phyloP scores from a whole-genome alignment of 2,888 invertebrate genomes.

The Podotricha telesiphe region DNA sequence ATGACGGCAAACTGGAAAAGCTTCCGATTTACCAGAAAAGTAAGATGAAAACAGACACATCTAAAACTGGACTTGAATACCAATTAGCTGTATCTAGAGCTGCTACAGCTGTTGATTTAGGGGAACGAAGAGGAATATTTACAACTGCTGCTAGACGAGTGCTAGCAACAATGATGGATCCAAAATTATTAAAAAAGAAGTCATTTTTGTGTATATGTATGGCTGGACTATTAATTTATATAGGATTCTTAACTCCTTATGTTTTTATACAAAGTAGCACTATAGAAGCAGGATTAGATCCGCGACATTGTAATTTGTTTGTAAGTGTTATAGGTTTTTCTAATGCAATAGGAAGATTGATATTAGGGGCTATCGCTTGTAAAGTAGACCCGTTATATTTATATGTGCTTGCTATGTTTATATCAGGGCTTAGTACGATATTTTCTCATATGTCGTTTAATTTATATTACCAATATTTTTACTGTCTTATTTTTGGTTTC shows the following conservation, averaged over 20 bases:
- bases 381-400: constrained; percentile 61
- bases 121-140: constrained; percentile 66
- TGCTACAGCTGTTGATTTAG: constrained; percentile 66
- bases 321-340: constrained; percentile 68
- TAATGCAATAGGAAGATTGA: constrained; percentile 64
- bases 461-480: constrained; percentile 65
- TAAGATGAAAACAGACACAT: constrained; percentile 55
- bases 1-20: constrained; percentile 64
- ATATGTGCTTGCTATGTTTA: constrained; percentile 48
- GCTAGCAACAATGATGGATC: constrained; percentile 76
- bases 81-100: constrained; percentile 75
- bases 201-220: constrained; percentile 63
- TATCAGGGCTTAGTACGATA: constrained; percentile 60
- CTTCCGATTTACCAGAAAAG: constrained; percentile 72
- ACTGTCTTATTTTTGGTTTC: constrained; percentile 65
- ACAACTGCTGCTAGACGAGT: constrained; percentile 72
- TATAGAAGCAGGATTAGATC: constrained; percentile 57
- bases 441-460: constrained; percentile 61
- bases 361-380: constrained; percentile 60
- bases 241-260: constrained; percentile 71
- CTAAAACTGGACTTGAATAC: constrained; percentile 73
- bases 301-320: constrained; percentile 61
- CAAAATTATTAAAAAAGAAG: constrained; percentile 59
- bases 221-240: constrained; percentile 62
- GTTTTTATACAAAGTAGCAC: constrained; percentile 67